Conservation (phyloP, 1,140 invertebrate genomes). For the Lepidurus arcticus region DNA sequence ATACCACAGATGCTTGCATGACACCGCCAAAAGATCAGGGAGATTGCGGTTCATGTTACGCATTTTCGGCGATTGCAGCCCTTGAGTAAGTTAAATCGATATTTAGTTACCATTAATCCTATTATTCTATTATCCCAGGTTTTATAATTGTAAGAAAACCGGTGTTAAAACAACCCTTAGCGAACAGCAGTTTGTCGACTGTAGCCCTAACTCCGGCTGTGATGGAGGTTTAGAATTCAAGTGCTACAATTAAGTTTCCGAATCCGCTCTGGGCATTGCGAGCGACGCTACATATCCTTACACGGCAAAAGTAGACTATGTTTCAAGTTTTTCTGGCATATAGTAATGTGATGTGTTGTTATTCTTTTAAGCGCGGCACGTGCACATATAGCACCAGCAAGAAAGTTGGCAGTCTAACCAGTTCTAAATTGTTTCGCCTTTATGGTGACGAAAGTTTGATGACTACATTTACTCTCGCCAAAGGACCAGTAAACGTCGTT, state of each 20-base stretch:
- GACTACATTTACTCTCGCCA: neutral
- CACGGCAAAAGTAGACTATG: slow-evolving; percentile 37
- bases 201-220: slow-evolving; percentile 59
- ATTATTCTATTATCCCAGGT: neutral
- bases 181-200: slow-evolving; percentile 59
- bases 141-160: slow-evolving; percentile 10
- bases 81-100: slow-evolving; percentile 38
- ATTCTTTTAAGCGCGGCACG: neutral
- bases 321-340: neutral
- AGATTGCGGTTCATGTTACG: slow-evolving; percentile 45
- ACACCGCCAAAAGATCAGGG: slow-evolving; percentile 37
- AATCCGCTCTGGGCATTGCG: neutral
- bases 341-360: neutral
- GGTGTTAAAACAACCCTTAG: slow-evolving; percentile 36
- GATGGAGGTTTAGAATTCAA: slow-evolving; percentile 52
- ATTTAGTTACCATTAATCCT: slow-evolving; percentile 10
- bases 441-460: neutral
- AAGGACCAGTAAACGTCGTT: neutral
- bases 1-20: slow-evolving; percentile 27
- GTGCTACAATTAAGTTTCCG: slow-evolving; percentile 29
- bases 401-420: neutral
- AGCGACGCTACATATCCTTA: slow-evolving; percentile 24
- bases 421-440: neutral
- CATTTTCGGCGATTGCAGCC: slow-evolving; percentile 41
- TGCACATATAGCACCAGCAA: neutral